Evolutionary conservation across 2,113 vertebrate genomes (phyloP), one percentile per base, ranked within the genome.

Genomic region (Megaleporinus macrocephalus): DNA sequence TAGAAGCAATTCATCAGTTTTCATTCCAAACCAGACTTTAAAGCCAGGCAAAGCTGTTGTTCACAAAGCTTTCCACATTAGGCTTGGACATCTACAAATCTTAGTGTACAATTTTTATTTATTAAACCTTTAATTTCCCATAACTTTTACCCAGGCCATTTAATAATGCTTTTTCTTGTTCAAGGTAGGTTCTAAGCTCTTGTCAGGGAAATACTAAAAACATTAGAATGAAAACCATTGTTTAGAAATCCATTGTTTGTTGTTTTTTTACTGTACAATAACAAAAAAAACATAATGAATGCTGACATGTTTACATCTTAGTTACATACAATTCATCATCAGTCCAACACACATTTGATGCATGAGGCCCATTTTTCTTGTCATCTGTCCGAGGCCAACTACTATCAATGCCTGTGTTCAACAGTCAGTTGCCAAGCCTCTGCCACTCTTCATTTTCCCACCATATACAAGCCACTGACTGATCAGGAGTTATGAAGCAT

Each of bases 401-500:
- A 61, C 30, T 76, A 9, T 61, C 20, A 44, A 5, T 44, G 66
- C 65, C 33, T 68, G 30, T 22, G 65, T 36, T 68, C 30, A 62
- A n/a, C 79, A 74, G 71, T 20, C 44, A 65, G 57, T 72, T 71
- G 59, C 30, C 62, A 68, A 68, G 30, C 72, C 57, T 76, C 63
- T 59, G 57, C 63, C 33, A 44, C 47, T 75, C 72, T 75, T 41
- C 59, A 30, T 16, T 47, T 76, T 76, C 80, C 80, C 72, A 76
- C 74, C 53, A 68, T 72, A 63, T 41, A 41, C 77, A 53, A 55
- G 12, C 30, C 47, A 78, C 59, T 77, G 70, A 81, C 47, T 59
- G 73, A 87, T 83, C 70, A 86, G 84, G 80, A 61, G 84, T 83
- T 88, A 83, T 78, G 83, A 90, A 79, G 86, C 90, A 92, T 93